These are phyloP conservation scores for Pachycephala philippinensis DNA, from an alignment of 2,113 vertebrate genomes.

Conservation along the genomic window DNA sequence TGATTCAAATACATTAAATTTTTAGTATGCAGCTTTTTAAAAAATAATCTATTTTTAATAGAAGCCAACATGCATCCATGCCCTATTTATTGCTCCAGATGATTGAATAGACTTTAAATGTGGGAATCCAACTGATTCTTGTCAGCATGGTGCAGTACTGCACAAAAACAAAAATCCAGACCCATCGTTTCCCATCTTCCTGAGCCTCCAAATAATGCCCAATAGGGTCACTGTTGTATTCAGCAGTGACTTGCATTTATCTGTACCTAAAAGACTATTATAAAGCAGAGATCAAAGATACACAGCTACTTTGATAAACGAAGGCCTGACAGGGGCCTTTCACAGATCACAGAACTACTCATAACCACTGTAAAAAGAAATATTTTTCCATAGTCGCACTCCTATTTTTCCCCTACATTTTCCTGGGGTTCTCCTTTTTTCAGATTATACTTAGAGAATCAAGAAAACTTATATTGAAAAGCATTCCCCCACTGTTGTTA, in stretches of 20 bases:
- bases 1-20: background rate
- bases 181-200: accelerated
- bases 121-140: background rate
- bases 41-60: background rate
- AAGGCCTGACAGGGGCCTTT: background rate
- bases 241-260: background rate
- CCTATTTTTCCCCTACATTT: background rate
- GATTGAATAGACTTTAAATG: background rate
- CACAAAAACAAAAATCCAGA: background rate
- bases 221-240: background rate
- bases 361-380: background rate
- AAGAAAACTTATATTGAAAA: background rate
- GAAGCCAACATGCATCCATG: background rate
- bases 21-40: background rate
- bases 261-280: background rate
- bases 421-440: background rate
- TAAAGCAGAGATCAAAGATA: background rate
- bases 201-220: background rate
- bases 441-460: background rate
- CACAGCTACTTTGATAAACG: background rate
- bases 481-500: background rate
- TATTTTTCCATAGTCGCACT: background rate
- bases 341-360: background rate
- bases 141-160: background rate
- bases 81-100: background rate